Evolutionary conservation across 2,797 vertebrate species (phyloP), one percentile per base, ranked within the genome.

Genomic region (Strix occidentalis): DNA sequence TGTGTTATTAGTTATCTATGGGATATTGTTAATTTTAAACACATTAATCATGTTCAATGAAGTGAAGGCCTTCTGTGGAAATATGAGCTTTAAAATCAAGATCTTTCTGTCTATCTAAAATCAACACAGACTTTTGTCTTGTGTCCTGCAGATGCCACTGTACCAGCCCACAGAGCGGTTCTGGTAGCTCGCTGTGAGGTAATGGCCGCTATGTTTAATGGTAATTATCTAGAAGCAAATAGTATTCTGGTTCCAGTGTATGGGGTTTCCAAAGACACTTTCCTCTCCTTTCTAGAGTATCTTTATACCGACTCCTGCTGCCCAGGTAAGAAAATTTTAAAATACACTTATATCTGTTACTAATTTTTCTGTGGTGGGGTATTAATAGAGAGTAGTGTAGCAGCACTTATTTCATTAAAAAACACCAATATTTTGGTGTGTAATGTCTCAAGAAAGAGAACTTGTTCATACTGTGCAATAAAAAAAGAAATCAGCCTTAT

Each of bases 141-240:
- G 16, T 15, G 8, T 65, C 46, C 39, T 79, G 16, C 75, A 99
- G 99, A 99, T 95, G 97, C 98, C 16, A 98, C 98, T 9, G 97
- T 99, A 80, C 99, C 99, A 26, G 99, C 99, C 57, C 99, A 99
- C 97, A 98, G 99, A 87, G 99, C 99, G 11, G 98, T 99, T 90
- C 97, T 99, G 90, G 99, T 99, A 87, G 99, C 99, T 14, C 99
- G 99, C 78, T 99, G 99, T 84, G 99, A 99, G 39, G 99, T 99
- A 85, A 99, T 99, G 99, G 99, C 99, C 7, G 99, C 99, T 95
- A 99, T 99, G 99, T 99, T 99, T 95, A 99, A 99, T 35, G 99
- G 99, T 26, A 99, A 99, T 95, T 99, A 99, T 39, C 98, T 99
- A 35, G 99, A 99, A 98, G 98, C 99, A 31, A 98, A 98, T 48